Conservation (phyloP, 2,888 invertebrate species). For the Stenodema calcarata region DNA sequence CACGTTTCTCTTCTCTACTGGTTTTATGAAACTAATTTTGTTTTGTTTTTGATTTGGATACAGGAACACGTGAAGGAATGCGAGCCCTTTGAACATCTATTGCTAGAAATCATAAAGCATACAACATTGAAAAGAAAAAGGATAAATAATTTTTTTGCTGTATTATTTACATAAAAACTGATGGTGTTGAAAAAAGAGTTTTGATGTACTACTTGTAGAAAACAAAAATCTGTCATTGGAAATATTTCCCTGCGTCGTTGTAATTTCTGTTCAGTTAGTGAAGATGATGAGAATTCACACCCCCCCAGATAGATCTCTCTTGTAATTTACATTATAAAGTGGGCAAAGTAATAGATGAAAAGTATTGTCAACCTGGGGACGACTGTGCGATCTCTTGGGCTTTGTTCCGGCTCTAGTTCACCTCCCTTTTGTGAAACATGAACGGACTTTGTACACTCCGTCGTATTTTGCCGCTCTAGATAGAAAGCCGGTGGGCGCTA, state of each 20-base stretch:
- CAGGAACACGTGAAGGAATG: slow-evolving; percentile 31
- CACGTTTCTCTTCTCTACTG: background rate
- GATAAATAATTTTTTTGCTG: background rate
- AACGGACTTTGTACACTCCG: background rate
- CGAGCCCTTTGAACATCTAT: slow-evolving; percentile 20
- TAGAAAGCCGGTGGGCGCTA: background rate
- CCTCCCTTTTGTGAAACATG: background rate
- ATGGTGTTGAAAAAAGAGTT: slow-evolving; percentile 2
- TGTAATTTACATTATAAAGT: background rate
- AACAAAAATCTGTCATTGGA: background rate
- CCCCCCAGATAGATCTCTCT: background rate
- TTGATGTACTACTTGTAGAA: background rate
- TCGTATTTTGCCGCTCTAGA: slow-evolving; percentile 18
- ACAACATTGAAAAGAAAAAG: background rate
- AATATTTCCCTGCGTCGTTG: background rate
- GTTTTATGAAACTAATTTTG: background rate
- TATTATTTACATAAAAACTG: background rate
- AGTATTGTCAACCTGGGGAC: background rate
- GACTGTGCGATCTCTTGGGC: background rate
- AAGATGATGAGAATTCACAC: background rate
- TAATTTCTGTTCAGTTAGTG: background rate
- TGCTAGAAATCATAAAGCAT: background rate
- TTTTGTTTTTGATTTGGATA: background rate
- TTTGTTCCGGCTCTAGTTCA: background rate
- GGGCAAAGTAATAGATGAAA: background rate